Conservation (phyloP, 2,888 invertebrate species). For the Halictus quadricinctus region DNA sequence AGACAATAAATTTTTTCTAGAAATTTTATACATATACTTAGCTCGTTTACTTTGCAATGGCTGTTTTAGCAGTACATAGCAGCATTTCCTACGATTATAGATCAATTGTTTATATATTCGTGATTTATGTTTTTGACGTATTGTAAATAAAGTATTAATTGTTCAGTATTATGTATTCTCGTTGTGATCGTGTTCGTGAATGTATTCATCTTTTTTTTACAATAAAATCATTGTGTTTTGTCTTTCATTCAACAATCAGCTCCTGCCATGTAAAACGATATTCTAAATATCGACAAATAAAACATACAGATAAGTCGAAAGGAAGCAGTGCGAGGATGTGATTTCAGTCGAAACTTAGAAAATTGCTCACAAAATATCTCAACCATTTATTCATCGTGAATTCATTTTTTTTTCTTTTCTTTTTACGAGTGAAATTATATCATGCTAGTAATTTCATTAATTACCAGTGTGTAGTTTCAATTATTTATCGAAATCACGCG, state of each 20-base stretch:
- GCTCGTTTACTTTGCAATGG: conserved; percentile 11
- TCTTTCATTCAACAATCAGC: conserved; percentile 4
- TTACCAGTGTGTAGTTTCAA: conserved; percentile 57
- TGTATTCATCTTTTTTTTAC: conserved; percentile 54
- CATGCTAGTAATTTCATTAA: conserved; percentile 64
- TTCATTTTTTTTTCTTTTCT: conserved; percentile 58
- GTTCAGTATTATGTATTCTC: conserved; percentile 63
- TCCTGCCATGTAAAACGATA: background rate
- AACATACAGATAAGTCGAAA: background rate
- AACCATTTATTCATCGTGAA: conserved; percentile 78
- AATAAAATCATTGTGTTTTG: conserved; percentile 23
- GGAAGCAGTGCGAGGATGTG: conserved; percentile 25
- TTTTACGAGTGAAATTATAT: conserved; percentile 58
- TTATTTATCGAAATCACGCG: conserved; percentile 61
- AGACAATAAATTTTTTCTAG: conserved; percentile 19
- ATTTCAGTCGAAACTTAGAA: conserved; percentile 50
- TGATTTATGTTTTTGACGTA: conserved; percentile 19
- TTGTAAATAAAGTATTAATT: conserved; percentile 38
- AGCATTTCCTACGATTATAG: conserved; percentile 19
- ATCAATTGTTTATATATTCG: conserved; percentile 27
- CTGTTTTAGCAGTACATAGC: conserved; percentile 25
- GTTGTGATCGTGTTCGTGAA: conserved; percentile 43
- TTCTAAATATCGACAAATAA: conserved; percentile 8
- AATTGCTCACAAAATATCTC: conserved; percentile 79
- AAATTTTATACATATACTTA: conserved; percentile 32